Conservation (phyloP, 1,140 invertebrate genomes). For the Pseudomyrmex gracilis region DNA sequence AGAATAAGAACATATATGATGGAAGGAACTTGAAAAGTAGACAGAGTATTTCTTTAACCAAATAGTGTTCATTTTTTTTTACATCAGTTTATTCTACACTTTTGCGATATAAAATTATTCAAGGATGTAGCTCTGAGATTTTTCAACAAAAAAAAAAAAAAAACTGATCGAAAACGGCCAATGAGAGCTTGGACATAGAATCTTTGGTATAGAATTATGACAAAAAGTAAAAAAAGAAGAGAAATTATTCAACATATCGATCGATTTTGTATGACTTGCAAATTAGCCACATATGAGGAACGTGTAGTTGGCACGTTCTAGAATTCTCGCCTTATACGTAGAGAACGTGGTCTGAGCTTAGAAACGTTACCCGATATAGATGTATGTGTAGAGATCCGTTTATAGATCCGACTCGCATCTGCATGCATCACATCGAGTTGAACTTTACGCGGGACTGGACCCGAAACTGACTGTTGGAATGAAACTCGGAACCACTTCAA, state of each 20-base stretch:
- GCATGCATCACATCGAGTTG: constrained; percentile 57
- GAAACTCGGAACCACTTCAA: constrained; percentile 57
- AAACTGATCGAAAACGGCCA: no score
- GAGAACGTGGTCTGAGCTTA: constrained; percentile 10
- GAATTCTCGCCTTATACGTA: not conserved
- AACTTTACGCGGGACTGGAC: constrained; percentile 70
- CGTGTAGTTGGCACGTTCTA: not conserved
- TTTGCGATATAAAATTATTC: no score
- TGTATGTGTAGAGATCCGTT: constrained; percentile 3
- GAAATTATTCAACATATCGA: not conserved
- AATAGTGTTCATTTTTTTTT: no score
- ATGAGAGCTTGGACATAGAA: no score
- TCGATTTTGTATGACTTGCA: constrained; percentile 11
- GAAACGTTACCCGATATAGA: constrained; percentile 21
- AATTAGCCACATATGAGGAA: not conserved
- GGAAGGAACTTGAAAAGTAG: no score
- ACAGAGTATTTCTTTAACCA: no score
- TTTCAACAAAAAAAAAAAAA: no score
- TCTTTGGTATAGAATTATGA: not conserved
- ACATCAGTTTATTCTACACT: no score
- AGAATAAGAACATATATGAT: no score
- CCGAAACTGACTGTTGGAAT: constrained; percentile 48
- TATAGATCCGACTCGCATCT: constrained; percentile 39
- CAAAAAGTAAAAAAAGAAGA: not conserved
- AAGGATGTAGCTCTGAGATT: no score